Evolutionary conservation across 2,113 vertebrate species (phyloP).

Genomic region (Gambusia holbrooki): DNA sequence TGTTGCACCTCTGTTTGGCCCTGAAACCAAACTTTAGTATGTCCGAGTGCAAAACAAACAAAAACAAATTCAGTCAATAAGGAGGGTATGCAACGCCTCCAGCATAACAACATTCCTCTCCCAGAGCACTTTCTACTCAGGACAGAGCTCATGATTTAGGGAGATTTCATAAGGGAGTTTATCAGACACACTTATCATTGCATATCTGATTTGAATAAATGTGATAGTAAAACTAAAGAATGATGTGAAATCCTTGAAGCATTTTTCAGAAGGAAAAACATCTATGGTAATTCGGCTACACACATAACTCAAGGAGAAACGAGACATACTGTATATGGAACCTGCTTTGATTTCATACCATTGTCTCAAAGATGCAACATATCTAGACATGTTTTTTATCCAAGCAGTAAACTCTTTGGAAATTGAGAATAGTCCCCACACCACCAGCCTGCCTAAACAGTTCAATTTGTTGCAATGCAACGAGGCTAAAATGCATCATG

Average conservation of each 20-base stretch:
- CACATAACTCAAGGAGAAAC: conserved; percentile 18
- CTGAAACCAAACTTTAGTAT: conserved; percentile 20
- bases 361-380: conserved; percentile 5
- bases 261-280: conserved; percentile 4
- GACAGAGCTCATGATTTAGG: background rate
- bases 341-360: conserved; percentile 17
- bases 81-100: conserved; percentile 6
- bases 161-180: background rate
- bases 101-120: background rate
- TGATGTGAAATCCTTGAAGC: background rate
- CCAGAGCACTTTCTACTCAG: conserved; percentile 3
- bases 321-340: background rate
- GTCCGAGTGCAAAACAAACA: conserved; percentile 25
- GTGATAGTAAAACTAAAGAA: background rate
- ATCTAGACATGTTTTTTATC: background rate
- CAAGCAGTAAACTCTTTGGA: conserved; percentile 10
- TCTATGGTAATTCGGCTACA: conserved; percentile 16
- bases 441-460: conserved; percentile 41
- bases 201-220: conserved; percentile 13
- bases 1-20: conserved; percentile 35
- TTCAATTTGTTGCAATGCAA: conserved; percentile 54
- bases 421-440: conserved; percentile 23
- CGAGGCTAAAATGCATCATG: conserved; percentile 47
- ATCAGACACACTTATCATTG: background rate
- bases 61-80: conserved; percentile 12